Conservation (phyloP, 2,113 vertebrate species). For the Atrichornis clamosus region DNA sequence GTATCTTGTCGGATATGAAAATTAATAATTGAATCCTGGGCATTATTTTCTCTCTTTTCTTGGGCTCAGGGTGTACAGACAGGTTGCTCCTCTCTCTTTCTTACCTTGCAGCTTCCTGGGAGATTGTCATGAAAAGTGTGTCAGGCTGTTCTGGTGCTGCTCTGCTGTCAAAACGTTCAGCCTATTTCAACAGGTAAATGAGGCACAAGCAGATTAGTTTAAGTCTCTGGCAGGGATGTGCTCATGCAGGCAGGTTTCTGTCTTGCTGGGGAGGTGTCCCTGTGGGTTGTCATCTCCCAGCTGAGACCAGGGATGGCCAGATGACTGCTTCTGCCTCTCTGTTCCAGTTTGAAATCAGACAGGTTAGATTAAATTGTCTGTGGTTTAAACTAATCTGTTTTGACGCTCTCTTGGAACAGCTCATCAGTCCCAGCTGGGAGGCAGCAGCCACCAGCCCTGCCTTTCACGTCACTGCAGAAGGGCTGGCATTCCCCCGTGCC, state of each 20-base stretch:
- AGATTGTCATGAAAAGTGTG: not conserved
- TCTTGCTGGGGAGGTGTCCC: not conserved
- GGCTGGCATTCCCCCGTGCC: not conserved
- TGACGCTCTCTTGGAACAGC: constrained; percentile 46
- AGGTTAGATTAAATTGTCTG: constrained; percentile 56
- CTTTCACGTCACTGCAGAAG: not conserved
- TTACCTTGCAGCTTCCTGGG: not conserved
- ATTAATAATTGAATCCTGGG: not conserved
- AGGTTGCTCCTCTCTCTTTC: not conserved
- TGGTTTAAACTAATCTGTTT: constrained; percentile 40
- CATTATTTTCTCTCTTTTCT: not conserved
- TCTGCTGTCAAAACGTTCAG: not conserved
- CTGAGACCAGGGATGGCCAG: constrained; percentile 24
- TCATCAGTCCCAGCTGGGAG: constrained; percentile 9
- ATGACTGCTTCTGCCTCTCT: constrained; percentile 23
- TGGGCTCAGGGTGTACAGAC: not conserved
- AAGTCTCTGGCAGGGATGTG: not conserved
- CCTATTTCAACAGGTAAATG: constrained; percentile 5
- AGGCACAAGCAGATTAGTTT: constrained; percentile 13
- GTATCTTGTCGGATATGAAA: not conserved
- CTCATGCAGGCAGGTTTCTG: not conserved
- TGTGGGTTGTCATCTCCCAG: constrained; percentile 19
- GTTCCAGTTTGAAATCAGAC: constrained; percentile 18
- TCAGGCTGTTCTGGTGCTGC: not conserved
- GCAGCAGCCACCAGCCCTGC: not conserved